These are phyloP conservation scores for Homalodisca vitripennis DNA, from an alignment of 1,140 invertebrate genomes.

Conservation along the genomic window DNA sequence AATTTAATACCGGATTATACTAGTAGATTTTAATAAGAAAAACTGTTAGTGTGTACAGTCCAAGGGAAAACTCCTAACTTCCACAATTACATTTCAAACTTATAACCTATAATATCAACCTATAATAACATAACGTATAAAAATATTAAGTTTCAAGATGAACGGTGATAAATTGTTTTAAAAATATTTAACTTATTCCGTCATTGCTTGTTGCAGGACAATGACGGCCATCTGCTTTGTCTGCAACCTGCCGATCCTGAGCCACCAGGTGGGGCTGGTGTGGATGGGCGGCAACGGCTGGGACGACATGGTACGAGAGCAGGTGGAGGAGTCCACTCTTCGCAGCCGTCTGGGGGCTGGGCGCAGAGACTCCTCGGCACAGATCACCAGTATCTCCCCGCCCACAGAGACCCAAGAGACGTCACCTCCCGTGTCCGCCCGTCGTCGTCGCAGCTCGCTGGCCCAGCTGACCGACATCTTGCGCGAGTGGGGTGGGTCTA, in stretches of 20 bases:
- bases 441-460: conserved; percentile 75
- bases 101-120: no score
- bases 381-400: conserved; percentile 80
- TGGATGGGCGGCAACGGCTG: conserved; percentile 92
- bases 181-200: no score
- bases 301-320: conserved; percentile 84
- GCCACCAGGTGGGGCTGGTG: conserved; percentile 88
- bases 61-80: no score
- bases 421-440: conserved; percentile 58
- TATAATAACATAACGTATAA: no score
- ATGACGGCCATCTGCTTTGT: conserved; percentile 94
- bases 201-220: conserved; percentile 62
- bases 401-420: conserved; percentile 67
- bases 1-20: no score
- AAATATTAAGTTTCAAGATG: no score
- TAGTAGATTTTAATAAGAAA: no score
- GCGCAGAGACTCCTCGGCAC: conserved; percentile 80
- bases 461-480: conserved; percentile 86
- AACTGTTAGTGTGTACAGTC: no score
- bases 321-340: conserved; percentile 80
- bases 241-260: conserved; percentile 91
- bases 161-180: no score
- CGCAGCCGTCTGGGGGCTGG: conserved; percentile 66
- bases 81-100: no score
- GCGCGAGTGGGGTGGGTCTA: conserved; percentile 73